Evolutionary conservation across 1,140 invertebrate genomes (phyloP), one percentile per base, ranked within the genome.

Genomic region (Lepidotrigona ventralis): DNA sequence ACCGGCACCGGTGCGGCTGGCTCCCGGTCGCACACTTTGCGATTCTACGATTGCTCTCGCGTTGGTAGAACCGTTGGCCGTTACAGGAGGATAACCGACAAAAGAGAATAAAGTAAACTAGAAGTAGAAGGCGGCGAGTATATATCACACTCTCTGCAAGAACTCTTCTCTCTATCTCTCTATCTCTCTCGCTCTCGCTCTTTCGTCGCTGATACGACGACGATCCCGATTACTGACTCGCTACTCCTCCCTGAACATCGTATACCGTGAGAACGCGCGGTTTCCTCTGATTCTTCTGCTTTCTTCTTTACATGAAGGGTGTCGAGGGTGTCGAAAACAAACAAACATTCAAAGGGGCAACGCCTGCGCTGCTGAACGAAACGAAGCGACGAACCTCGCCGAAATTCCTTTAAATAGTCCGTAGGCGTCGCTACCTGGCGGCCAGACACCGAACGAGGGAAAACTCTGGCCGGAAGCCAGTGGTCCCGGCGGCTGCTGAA

Each of bases 351-450:
- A 90, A 89, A 90, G 88, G 88, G 91, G 89, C 92, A 94, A 94
- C 93, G 93, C 91, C 92, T 93, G 93, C 92, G 93, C 91, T 93
- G 92, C 93, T 92, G 91, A 92, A 93, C 93, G 91, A 93, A 93
- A 94, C 93, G 94, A 94, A 93, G 93, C 92, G 90, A 91, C 90
- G 91, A 90, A 85, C 87, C 86, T 86, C 83, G 88, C 86, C 86
- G 90, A 90, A 92, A 92, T 91, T 93, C 90, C 87, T 90, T 95
- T 94, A 94, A 94, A 94, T 95, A 94, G 93, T 91, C 90, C 92
- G 90, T 90, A 85, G 84, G 88, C 90, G 90, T 92, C 90, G 93
- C 93, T 90, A 92, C 88, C 91, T 92, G 89, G 91, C 90, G 93
- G 92, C 85, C 79, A 90, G 90, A 91, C 86, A 79, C 75, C 79